Base-by-base conservation (phyloP, 2,113 vertebrate genomes). In the Anser brachyrhynchus region DNA sequence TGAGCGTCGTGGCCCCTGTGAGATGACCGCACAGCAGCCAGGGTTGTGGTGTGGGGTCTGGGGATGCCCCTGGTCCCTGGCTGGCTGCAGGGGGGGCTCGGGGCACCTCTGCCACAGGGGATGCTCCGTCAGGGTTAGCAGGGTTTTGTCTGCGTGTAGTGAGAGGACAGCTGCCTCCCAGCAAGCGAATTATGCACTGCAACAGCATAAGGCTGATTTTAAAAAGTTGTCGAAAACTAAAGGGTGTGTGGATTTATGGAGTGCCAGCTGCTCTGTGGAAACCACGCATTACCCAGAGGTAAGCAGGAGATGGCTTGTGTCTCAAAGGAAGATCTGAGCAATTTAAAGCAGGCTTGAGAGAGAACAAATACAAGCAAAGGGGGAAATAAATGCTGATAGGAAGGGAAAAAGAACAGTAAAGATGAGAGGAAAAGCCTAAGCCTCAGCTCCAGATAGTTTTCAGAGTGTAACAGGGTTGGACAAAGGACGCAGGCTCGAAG, bases 1-100 rank as follows among this genome's bases (percentile, higher is more conserved):
- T 26, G 51, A 57, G 41, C 57, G 37, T 15, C 31, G 1, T 1
- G 0, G 75, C 11, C 25, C 15, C 62, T 31, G 0, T 14, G 37
- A n/a, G 10, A 39, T 33, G 41, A 13, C 16, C n/a, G 21, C 46
- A 21, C 57, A 15, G 44, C 22, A 39, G 35, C 17, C 25, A 5
- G 43, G 18, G 37, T 0, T 7, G 8, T 19, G 59, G 3, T 57
- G 58, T 19, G 37, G 18, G 29, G 20, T 39, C 12, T 13, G 69
- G 29, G 46, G 29, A 12, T 9, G 43, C 54, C 15, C 39, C 2
- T 0, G 12, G 2, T 15, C 17, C 65, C 37, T 33, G 59, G 21
- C 11, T 44, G 8, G 54, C 19, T 26, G 31, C 58, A 1, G 54
- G 65, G n/a, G 5, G 4, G 12, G 7, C 35, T n/a, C 6, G 9